phyloP scores from a whole-genome alignment of 1,140 invertebrate genomes.

The Neodiprion virginianus region DNA sequence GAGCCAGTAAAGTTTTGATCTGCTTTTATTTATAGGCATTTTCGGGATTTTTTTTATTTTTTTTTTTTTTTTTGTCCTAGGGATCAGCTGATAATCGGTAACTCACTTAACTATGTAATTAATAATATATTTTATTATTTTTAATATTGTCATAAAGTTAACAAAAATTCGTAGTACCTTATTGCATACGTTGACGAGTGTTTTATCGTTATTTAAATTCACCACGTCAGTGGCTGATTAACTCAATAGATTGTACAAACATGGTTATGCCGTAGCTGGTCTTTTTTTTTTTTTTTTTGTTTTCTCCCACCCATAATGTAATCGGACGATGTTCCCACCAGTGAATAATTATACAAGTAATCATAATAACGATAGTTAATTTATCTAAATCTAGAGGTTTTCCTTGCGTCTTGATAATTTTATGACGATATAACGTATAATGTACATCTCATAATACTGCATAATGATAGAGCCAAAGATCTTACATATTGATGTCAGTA shows the following conservation, averaged over 20 bases:
- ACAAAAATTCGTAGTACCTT: constrained; percentile 6
- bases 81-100: constrained; percentile 10
- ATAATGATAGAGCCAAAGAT: constrained; percentile 55
- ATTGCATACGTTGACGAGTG: constrained; percentile 12
- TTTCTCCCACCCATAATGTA: not conserved
- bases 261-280: not conserved
- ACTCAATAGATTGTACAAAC: constrained; percentile 1
- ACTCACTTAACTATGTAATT: not conserved
- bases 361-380: constrained; percentile 6
- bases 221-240: not conserved
- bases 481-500: constrained; percentile 47
- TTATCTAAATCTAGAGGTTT: constrained; percentile 5
- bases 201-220: not conserved
- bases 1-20: constrained; percentile 17
- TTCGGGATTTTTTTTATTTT: constrained; percentile 11
- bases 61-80: constrained; percentile 12
- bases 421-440: constrained; percentile 16
- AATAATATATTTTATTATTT: not conserved
- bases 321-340: not conserved
- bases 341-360: constrained; percentile 7
- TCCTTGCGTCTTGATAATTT: constrained; percentile 18
- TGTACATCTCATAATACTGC: constrained; percentile 27
- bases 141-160: constrained; percentile 11
- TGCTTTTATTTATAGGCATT: constrained; percentile 2
- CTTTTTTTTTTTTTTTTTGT: not conserved